Evolutionary conservation across 2,888 invertebrate species (phyloP), one percentile per base, ranked within the genome.

Genomic region (Tenthredo livida): DNA sequence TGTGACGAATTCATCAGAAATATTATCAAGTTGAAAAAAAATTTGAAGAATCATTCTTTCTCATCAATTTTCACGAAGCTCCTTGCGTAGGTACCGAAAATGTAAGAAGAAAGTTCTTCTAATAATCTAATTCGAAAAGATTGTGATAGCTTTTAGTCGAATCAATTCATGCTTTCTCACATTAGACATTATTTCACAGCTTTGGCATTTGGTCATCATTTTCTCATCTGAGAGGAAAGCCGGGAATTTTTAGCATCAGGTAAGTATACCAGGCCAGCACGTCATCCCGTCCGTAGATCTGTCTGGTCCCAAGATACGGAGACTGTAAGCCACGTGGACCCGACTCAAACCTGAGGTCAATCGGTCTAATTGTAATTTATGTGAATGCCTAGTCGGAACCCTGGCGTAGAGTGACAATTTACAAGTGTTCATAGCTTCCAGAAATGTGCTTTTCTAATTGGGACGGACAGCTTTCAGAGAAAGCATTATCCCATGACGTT

Each of bases 321-420:
- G 67, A 17, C 33, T 40, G 43, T 72, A 43, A 21, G 40, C 21
- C 37, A 72, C n/a, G 72, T 40, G 43, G 37, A 43, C n/a, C 43
- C 9, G 40, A 40, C 37, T 37, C 5, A 40, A 40, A 25, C 72
- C 17, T 43, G 21, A 73, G 72, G 72, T 73, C 43, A 73, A 73
- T 73, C 72, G 43, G 72, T 73, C 72, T 43, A 43, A 73, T 73
- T 73, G 72, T 73, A 73, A 73, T 73, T 73, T 73, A 73, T 73
- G 72, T 73, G 40, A 21, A 40, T 21, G 40, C 21, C 43, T 21
- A 43, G 2, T 73, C 43, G 4, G 43, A 43, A 10, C 40, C 10
- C 21, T 73, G 72, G 43, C 72, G 40, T 73, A 21, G 3, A 21
- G 10, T 73, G 12, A 73, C 43, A 73, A 73, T 43, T 73, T 15